Percentiles rank a stretch among this genome's conserved stretches.
phyloP scores from a whole-genome alignment of 2,113 vertebrate species.

The Carassius carassius region DNA sequence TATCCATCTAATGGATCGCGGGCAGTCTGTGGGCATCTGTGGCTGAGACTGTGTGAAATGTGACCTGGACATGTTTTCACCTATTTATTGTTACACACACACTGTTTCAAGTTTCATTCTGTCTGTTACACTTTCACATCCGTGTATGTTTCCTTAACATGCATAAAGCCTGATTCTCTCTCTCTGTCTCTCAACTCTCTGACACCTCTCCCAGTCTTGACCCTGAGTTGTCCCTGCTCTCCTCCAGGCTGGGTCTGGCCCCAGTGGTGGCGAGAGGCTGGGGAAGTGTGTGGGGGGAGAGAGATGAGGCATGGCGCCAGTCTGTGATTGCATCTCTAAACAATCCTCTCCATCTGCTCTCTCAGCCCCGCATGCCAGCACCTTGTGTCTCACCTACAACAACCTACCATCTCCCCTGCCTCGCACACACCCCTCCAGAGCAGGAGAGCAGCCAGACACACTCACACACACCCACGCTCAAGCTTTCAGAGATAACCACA shows the following conservation, averaged over 20 bases:
- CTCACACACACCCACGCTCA: slow-evolving; percentile 35
- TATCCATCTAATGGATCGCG: slow-evolving; percentile 4
- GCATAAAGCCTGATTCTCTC: slow-evolving; percentile 1
- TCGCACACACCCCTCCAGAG: slow-evolving; percentile 46
- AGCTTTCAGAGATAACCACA: slow-evolving; percentile 35
- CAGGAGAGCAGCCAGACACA: slow-evolving; percentile 50
- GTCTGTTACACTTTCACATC: slow-evolving; percentile 19
- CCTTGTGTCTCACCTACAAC: slow-evolving; percentile 56
- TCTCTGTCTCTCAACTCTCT: slow-evolving; percentile 5
- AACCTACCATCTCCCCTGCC: slow-evolving; percentile 54
- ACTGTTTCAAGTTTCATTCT: slow-evolving; percentile 5
- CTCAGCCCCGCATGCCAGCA: slow-evolving; percentile 36
- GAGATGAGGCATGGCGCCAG: slow-evolving; percentile 54
- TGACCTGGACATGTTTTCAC: slow-evolving; percentile 17
- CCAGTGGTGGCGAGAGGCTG: slow-evolving; percentile 32
- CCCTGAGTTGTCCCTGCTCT: slow-evolving; percentile 40
- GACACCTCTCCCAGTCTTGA: slow-evolving; percentile 32
- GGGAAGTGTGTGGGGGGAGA: slow-evolving; percentile 31
- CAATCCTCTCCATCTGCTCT: slow-evolving; percentile 59
- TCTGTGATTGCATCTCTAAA: slow-evolving; percentile 56
- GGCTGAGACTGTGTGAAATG: slow-evolving; percentile 14
- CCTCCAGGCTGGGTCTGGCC: slow-evolving; percentile 9
- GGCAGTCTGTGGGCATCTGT: slow-evolving; percentile 2
- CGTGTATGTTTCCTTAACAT: background rate
- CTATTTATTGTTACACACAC: slow-evolving; percentile 1